Evolutionary conservation across 2,797 vertebrate genomes (phyloP).

Genomic region (Lacerta bilineata): DNA sequence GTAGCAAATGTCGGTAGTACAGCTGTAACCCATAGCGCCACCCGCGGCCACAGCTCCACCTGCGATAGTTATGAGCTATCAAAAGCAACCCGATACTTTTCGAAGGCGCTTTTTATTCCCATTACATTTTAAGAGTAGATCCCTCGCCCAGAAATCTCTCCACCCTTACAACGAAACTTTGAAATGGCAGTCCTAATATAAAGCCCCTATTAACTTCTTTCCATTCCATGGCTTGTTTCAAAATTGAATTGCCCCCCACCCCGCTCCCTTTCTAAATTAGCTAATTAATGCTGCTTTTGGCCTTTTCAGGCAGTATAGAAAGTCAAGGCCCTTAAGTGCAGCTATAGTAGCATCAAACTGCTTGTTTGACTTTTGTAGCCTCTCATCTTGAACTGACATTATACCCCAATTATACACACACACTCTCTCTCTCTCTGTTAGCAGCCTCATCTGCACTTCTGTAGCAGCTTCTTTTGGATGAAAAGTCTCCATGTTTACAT

Average conservation of each 20-base stretch:
- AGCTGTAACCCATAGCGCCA: too few species aligned
- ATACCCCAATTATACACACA: constrained; percentile 11
- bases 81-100: background rate
- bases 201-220: background rate
- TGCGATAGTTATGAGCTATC: too few species aligned
- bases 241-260: constrained; percentile 17
- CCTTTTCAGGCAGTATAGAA: constrained; percentile 36
- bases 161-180: background rate
- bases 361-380: constrained; percentile 47
- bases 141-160: background rate
- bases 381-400: constrained; percentile 27
- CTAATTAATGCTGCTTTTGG: background rate
- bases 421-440: rapidly evolving
- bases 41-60: too few species aligned
- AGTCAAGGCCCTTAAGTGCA: constrained; percentile 41
- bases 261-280: constrained; percentile 26
- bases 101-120: background rate
- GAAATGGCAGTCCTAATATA: background rate
- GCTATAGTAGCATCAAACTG: constrained; percentile 21
- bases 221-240: background rate
- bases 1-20: too few species aligned
- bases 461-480: background rate
- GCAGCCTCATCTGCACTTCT: background rate
- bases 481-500: constrained; percentile 51
- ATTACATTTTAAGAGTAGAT: too few species aligned